Conservation (phyloP, 2,888 invertebrate genomes). For the Leptinotarsa tumamoca region DNA sequence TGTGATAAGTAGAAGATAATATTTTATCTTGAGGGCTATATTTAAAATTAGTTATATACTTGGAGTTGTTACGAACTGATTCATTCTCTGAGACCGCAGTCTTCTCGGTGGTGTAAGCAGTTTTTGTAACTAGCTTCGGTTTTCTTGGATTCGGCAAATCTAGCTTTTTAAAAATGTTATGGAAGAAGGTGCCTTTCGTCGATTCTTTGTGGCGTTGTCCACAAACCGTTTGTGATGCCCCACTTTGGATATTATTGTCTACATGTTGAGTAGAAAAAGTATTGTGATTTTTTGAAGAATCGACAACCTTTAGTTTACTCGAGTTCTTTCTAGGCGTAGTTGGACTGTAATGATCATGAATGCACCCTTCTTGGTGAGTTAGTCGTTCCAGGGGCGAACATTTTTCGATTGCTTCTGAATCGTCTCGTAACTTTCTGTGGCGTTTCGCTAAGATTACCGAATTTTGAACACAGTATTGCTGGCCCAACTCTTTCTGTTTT, state of each 20-base stretch:
- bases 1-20: constrained; percentile 43
- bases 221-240: not conserved
- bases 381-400: not conserved
- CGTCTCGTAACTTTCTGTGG: constrained; percentile 46
- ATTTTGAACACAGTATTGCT: constrained; percentile 48
- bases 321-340: constrained; percentile 51
- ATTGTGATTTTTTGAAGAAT: constrained; percentile 30
- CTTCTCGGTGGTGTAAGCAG: constrained; percentile 9
- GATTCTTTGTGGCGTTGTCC: not conserved
- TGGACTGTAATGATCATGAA: constrained; percentile 63
- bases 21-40: constrained; percentile 17
- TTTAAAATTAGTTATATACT: constrained; percentile 1
- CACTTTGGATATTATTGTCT: not conserved
- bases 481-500: constrained; percentile 3
- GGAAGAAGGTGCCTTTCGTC: not conserved
- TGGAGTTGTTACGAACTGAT: constrained; percentile 27
- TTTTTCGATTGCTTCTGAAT: constrained; percentile 45
- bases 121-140: constrained; percentile 37
- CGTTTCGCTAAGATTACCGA: constrained; percentile 55
- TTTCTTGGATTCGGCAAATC: constrained; percentile 39
- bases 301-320: constrained; percentile 51
- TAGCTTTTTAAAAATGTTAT: constrained; percentile 33
- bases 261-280: not conserved
- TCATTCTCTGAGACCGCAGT: not conserved
- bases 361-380: constrained; percentile 54